Evolutionary conservation across 23 tunicate species (phyloP), one percentile per base, ranked within the genome.

Genomic region (Botrylloides violaceus): DNA sequence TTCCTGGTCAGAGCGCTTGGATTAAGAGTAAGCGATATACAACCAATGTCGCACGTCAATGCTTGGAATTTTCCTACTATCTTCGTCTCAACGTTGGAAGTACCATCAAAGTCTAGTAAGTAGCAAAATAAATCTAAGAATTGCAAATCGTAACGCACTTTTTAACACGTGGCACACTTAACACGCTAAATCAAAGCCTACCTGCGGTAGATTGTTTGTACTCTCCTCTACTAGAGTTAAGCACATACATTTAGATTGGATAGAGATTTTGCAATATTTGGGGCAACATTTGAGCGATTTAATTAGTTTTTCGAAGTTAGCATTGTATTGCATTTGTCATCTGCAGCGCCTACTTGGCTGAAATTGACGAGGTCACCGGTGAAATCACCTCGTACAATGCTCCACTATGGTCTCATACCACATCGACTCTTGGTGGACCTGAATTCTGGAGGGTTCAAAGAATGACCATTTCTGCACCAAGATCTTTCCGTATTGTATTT

Each of bases 371-470:
- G 25, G 3, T 68, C 9, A 65, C 55, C 31, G 96, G 96, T 1
- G 96, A 77, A 7, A 73, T 88, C 27, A 3, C 64, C 6, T 29
- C 35, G 7, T 63, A 29, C 35, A 33, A 33, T 9, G 26, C 64
- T 9, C 62, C 61, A 36, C 2, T 61, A 3, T 49, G 55, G 27
- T 19, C 71, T 18, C 76, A 59, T 2, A 37, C 77, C 2, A 65
- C 56, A 7, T 53, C 66, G 56, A 19, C 76, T 1, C 25, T 57
- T n/a, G 88, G 96, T 35, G 88, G 77, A 36, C 77, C 71, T 47
- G 96, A 61, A 22, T 36, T 22, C n/a, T 88, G 96, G 96, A 88
- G 77, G 34, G 58, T 71, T 28, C 80, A 88, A 57, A 49, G 96
- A 64, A 61, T 81, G 25, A 88, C 96, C 5, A 76, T 88, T 36